phyloP scores from a whole-genome alignment of 2,113 vertebrate genomes.

The Promerops cafer region DNA sequence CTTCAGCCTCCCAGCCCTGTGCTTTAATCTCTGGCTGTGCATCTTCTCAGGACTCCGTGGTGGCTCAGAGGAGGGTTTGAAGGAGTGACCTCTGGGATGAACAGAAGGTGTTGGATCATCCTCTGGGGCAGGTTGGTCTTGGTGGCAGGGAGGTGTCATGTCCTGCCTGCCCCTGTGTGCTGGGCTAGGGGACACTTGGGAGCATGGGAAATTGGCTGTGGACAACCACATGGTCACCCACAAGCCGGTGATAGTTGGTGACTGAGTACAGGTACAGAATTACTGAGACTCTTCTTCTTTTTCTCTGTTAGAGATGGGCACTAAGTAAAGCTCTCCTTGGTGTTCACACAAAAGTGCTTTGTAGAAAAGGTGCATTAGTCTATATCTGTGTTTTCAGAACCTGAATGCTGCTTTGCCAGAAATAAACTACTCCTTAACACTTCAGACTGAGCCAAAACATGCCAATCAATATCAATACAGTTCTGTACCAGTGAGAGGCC shows the following conservation, averaged over 20 bases:
- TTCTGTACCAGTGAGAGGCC: background rate
- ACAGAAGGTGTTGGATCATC: background rate
- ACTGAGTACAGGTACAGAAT: background rate
- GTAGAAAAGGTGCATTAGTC: background rate
- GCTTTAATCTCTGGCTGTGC: background rate
- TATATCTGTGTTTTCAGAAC: background rate
- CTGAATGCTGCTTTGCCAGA: background rate
- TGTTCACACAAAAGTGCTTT: too few species aligned
- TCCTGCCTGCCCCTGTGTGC: background rate
- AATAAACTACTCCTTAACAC: background rate
- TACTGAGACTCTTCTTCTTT: background rate
- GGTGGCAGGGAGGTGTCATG: accelerated
- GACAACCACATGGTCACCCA: background rate
- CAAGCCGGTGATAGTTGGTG: too few species aligned
- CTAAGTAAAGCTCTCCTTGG: background rate
- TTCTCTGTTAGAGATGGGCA: background rate
- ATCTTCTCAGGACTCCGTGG: accelerated
- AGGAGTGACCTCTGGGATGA: background rate
- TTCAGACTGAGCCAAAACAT: background rate
- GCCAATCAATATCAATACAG: background rate
- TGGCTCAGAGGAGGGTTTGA: accelerated
- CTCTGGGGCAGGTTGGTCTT: accelerated
- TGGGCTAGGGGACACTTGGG: accelerated
- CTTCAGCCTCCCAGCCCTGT: background rate
- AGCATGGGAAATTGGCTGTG: accelerated